Percentiles rank a stretch among this genome's conserved stretches.
phyloP scores from a whole-genome alignment of 2,888 invertebrate genomes.

The Papilio protenor region DNA sequence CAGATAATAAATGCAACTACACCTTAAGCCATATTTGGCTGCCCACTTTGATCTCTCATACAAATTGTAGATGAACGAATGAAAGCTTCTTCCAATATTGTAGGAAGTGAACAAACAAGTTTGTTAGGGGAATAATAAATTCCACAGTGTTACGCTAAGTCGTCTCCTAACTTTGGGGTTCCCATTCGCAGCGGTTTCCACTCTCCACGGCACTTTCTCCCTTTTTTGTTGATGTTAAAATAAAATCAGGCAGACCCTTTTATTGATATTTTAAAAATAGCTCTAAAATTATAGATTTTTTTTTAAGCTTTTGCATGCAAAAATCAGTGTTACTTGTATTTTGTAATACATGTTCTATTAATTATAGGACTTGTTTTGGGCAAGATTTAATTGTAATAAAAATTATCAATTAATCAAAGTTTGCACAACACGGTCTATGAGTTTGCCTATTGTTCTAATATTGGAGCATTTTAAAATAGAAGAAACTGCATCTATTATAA shows the following conservation, averaged over 20 bases:
- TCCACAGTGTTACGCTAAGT: constrained; percentile 39
- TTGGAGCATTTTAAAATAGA: too few species aligned
- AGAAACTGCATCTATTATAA: too few species aligned
- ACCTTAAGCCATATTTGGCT: constrained; percentile 22
- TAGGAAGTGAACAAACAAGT: constrained; percentile 40
- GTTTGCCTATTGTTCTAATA: too few species aligned
- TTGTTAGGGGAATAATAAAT: constrained; percentile 40
- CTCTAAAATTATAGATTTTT: neutral
- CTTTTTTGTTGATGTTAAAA: constrained; percentile 9
- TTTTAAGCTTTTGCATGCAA: neutral
- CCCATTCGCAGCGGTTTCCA: constrained; percentile 18
- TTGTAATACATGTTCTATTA: too few species aligned
- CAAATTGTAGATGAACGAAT: constrained; percentile 39
- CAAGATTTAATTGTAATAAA: too few species aligned
- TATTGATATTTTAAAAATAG: neutral
- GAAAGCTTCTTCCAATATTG: constrained; percentile 40
- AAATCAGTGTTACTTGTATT: too few species aligned
- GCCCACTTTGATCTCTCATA: constrained; percentile 28
- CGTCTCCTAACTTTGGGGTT: constrained; percentile 28
- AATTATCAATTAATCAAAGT: too few species aligned
- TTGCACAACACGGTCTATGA: too few species aligned
- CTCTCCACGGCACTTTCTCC: neutral
- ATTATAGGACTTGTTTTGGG: too few species aligned
- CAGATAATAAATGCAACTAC: neutral
- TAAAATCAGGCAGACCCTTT: constrained; percentile 2